Evolutionary conservation across 2,888 invertebrate genomes (phyloP).

Genomic region (Sthenelais limicola): DNA sequence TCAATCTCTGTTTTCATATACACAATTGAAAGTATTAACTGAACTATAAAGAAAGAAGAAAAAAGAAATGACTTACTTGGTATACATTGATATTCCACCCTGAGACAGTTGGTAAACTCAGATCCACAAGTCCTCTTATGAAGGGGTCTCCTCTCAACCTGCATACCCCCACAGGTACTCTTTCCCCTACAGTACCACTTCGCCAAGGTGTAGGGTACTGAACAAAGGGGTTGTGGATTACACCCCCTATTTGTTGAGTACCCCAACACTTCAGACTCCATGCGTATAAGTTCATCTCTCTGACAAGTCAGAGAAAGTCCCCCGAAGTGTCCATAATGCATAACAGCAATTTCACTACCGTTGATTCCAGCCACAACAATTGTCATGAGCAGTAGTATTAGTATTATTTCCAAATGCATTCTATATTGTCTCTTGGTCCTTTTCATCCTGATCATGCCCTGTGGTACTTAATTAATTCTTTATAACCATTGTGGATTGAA

Average conservation of each 20-base stretch:
- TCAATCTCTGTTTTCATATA: no score
- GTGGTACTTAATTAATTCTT: no score
- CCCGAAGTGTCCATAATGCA: constrained; percentile 49
- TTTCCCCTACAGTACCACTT: constrained; percentile 52
- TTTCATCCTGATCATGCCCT: no score
- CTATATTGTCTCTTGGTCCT: no score
- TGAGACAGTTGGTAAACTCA: constrained; percentile 51
- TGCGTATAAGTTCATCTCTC: constrained; percentile 48
- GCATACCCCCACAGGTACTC: constrained; percentile 50
- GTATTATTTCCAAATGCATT: no score
- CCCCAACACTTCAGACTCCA: constrained; percentile 47
- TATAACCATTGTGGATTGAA: no score
- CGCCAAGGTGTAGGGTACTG: constrained; percentile 49
- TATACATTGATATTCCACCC: constrained; percentile 50
- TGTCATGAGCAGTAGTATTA: no score
- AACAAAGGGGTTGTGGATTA: constrained; percentile 45
- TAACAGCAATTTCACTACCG: constrained; percentile 40
- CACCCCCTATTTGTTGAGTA: constrained; percentile 43
- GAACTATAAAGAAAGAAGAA: no score
- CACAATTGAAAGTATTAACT: no score
- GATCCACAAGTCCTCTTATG: constrained; percentile 49
- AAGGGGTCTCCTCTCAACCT: constrained; percentile 49
- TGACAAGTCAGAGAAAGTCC: constrained; percentile 47
- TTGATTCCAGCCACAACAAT: no score
- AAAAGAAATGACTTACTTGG: constrained; percentile 49